phyloP scores from a whole-genome alignment of 2,797 vertebrate genomes.

The Decapterus maruadsi region DNA sequence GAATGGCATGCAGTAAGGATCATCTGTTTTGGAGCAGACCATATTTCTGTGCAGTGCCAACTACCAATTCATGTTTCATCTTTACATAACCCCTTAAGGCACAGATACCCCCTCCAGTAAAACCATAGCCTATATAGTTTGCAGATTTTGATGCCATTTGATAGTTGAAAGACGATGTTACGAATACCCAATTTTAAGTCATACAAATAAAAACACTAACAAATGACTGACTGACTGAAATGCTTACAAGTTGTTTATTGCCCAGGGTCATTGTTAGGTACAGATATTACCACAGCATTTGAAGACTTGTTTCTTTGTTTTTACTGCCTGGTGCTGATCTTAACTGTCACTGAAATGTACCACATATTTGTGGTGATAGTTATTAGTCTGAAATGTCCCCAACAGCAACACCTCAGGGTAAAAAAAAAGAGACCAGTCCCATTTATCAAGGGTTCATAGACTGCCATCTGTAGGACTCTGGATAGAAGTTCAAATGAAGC shows the following conservation, averaged over 20 bases:
- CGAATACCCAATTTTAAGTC: background rate
- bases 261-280: background rate
- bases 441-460: conserved; percentile 76
- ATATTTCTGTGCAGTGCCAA: too few species aligned
- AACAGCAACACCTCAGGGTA: conserved; percentile 41
- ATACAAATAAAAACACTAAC: background rate
- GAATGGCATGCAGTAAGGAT: too few species aligned
- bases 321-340: conserved; percentile 23
- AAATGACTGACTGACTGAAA: too few species aligned
- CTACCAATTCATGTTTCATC: conserved; percentile 39
- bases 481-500: conserved; percentile 72
- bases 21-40: too few species aligned
- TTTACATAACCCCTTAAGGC: background rate
- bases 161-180: background rate
- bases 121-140: background rate
- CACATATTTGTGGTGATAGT: conserved; percentile 20
- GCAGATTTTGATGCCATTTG: background rate
- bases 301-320: conserved; percentile 10
- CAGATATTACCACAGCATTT: background rate
- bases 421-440: conserved; percentile 39
- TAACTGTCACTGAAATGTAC: conserved; percentile 21
- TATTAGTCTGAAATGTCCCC: conserved; percentile 29
- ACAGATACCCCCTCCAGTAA: conserved; percentile 3
- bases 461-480: conserved; percentile 84
- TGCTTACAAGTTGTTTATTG: background rate